Evolutionary conservation across 2,797 vertebrate genomes (phyloP), one percentile per base, ranked within the genome.

Genomic region (Cryptoprocta ferox): DNA sequence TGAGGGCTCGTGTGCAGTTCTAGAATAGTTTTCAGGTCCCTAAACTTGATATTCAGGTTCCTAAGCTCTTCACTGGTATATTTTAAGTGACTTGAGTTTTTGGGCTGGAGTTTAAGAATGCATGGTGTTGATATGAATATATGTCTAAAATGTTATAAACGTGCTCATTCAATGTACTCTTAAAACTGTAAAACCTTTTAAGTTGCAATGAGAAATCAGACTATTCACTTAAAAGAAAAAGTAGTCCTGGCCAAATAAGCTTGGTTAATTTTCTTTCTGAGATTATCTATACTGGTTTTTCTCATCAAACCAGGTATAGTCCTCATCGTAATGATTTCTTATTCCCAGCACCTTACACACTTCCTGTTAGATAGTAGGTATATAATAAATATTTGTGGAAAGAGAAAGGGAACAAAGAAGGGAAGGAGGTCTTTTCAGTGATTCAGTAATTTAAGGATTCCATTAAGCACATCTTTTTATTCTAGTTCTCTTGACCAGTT

Each of bases 191-290:
- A 83, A 86, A 71, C 71, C 6, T 86, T 75, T 91, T 79, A 87
- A 75, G 13, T 92, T 75, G 26, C 32, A 84, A 61, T 83, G 18
- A 56, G 18, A 71, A 56, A 94, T 68, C 30, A 71, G 6, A 30
- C 7, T 68, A 32, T 16, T 53, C 39, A 78, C 32, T 89, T 92
- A 87, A 65, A 93, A 86, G 68, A 78, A 92, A 78, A 71, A 95
- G 5, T 71, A 35, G 21, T 79, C 9, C 6, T 92, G 39, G 32
- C 65, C 53, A 95, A 89, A 63, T 89, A 56, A 84, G 1, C 39
- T 73, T 89, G 28, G 18, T 48, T 93, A 42, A 42, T 92, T 92
- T 86, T 96, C 61, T 93, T 93, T 63, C 30, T 71, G 45, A 45
- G 45, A 65, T 81, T 91, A 42, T 61, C 50, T 82, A 37, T 16